Base-by-base conservation (phyloP, 2,888 invertebrate species). In the Sisyra nigra region DNA sequence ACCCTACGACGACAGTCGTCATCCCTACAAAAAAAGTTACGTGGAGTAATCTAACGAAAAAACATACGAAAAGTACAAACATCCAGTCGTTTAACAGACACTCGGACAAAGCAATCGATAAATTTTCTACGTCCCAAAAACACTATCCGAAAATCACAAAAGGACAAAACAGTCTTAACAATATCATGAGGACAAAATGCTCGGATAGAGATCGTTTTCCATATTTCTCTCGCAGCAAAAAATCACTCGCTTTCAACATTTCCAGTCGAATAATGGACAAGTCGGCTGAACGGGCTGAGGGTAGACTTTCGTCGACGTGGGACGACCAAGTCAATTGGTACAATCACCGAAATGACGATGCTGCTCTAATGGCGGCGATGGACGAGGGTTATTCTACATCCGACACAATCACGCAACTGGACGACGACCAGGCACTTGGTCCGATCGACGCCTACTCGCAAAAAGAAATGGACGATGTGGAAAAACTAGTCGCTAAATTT, bases 401-500 rank as follows among this genome's bases (percentile, higher is more conserved):
- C 48, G 69, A 69, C 55, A 67, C 67, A 50, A 68, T 31, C 9
- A 48, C 62, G 38, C 35, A 41, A 18, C 32, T 48, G 17, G 41
- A 40, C 9, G 46, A 45, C 10, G 36, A 41, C 18, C 32, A 60
- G n/a, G n/a, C 17, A 17, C 18, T 18, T 17, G 14, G 17, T 19
- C n/a, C 11, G n/a, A 2, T 17, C 11, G 11, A 11, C 56, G 47
- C 57, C 57, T 44, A 56, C 56, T 33, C 53, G 55, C 11, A 55
- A 55, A 40, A 55, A 53, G 8, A 58, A 57, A 50, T 54, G 50
- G 48, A 53, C 55, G 55, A 54, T 54, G 54, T 63, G 43, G 51
- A 58, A 3, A 65, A 63, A 44, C 32, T 76, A 52, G 69, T 74
- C 54, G 76, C 79, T 6, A 79, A 79, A 59, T 79, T 79, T 57